These are phyloP conservation scores for Parapristionchus giblindavisi DNA, from an alignment of 2,888 invertebrate genomes.

Conservation along the genomic window DNA sequence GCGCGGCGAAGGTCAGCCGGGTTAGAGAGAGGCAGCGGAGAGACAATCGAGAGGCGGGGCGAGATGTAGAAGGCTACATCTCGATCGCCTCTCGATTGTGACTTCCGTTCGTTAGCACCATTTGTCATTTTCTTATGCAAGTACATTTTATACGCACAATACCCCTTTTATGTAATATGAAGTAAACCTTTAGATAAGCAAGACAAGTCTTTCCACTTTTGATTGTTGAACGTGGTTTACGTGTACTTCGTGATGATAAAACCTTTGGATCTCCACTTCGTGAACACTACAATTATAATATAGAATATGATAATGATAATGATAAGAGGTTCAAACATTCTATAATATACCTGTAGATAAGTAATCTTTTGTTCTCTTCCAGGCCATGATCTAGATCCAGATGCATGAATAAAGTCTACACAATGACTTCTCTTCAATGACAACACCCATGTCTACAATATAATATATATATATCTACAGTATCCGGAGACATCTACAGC, in stretches of 20 bases:
- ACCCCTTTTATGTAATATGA: too few relatives aligned
- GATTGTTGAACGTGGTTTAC: neutral
- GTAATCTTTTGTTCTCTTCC: conserved; percentile 5
- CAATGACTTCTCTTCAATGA: neutral
- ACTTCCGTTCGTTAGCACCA: too few relatives aligned
- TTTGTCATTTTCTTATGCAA: too few relatives aligned
- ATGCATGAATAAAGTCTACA: neutral
- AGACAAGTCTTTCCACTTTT: conserved; percentile 30
- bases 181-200: conserved; percentile 20
- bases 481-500: too few relatives aligned
- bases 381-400: neutral
- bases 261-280: conserved; percentile 27
- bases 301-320: neutral
- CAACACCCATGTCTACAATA: neutral
- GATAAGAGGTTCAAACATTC: neutral
- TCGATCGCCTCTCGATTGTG: too few relatives aligned
- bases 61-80: too few relatives aligned
- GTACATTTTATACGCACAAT: too few relatives aligned
- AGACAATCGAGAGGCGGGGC: too few relatives aligned
- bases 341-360: conserved; percentile 17
- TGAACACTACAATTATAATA: conserved; percentile 14
- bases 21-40: too few relatives aligned
- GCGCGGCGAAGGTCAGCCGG: too few relatives aligned
- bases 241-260: neutral
- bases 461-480: too few relatives aligned